Evolutionary conservation across 2,888 invertebrate species (phyloP).

Genomic region (Sycophila texana): DNA sequence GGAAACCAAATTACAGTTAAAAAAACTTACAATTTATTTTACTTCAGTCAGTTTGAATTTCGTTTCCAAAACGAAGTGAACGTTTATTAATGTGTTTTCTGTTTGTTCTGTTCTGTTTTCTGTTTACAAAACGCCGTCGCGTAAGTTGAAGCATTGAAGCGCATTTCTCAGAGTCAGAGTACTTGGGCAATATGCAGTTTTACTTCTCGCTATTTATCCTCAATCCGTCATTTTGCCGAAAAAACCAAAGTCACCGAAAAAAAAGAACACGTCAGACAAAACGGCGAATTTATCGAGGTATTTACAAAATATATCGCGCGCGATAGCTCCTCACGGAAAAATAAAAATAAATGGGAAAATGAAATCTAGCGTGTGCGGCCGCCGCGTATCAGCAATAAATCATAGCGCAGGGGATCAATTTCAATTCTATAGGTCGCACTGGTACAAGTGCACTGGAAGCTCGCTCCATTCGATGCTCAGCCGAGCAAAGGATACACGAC

Average conservation of each 20-base stretch:
- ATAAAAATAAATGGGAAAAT: conserved; percentile 35
- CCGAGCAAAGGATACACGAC: conserved; percentile 37
- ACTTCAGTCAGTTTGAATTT: not conserved
- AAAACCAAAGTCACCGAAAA: not conserved
- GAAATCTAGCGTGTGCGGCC: conserved; percentile 12
- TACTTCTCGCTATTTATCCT: not conserved
- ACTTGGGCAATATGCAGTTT: too few species aligned
- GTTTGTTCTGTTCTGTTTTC: too few species aligned
- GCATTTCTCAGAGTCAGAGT: too few species aligned
- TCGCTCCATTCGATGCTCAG: conserved; percentile 28
- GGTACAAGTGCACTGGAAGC: conserved; percentile 34
- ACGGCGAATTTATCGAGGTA: conserved; percentile 32
- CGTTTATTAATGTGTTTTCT: too few species aligned
- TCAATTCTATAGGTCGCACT: conserved; percentile 41
- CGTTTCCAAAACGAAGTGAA: too few species aligned
- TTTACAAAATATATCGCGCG: conserved; percentile 35
- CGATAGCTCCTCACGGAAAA: not conserved
- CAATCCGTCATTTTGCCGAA: not conserved
- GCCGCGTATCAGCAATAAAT: conserved; percentile 43
- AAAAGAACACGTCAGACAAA: not conserved
- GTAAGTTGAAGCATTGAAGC: too few species aligned
- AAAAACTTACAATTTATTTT: too few species aligned
- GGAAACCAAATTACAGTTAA: too few species aligned
- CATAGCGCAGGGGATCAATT: conserved; percentile 47
- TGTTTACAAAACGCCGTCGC: not conserved